phyloP scores from a whole-genome alignment of 2,113 vertebrate genomes.

The Symphodus melops region DNA sequence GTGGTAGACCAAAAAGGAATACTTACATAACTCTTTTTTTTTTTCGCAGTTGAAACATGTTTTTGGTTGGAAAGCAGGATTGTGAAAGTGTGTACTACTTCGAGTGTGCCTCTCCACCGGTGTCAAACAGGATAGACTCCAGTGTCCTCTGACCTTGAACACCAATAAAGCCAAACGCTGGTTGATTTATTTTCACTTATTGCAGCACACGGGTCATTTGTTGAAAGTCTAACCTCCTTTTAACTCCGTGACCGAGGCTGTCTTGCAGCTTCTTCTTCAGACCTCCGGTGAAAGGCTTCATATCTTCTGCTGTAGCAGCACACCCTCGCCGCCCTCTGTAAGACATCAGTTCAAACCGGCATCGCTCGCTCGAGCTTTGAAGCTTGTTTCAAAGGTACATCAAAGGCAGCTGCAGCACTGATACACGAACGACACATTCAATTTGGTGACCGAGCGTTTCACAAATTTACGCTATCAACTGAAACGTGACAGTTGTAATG shows the following conservation, averaged over 20 bases:
- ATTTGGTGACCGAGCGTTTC: conserved; percentile 23
- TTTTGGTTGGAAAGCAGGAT: conserved; percentile 18
- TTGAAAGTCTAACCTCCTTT: conserved; percentile 54
- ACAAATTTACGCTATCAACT: background rate
- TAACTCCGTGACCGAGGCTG: conserved; percentile 50
- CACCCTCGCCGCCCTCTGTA: conserved; percentile 26
- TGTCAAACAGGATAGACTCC: conserved; percentile 10
- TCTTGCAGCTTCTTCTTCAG: conserved; percentile 43
- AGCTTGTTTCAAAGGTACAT: conserved; percentile 75
- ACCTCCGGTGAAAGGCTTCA: conserved; percentile 48
- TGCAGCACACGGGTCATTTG: conserved; percentile 58
- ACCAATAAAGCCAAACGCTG: conserved; percentile 45
- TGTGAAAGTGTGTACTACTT: background rate
- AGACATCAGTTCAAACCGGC: conserved; percentile 62
- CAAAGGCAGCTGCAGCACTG: conserved; percentile 57
- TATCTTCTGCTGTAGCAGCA: conserved; percentile 28
- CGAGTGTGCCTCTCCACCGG: background rate
- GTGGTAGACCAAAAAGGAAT: background rate
- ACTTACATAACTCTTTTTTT: conserved; percentile 23
- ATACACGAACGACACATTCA: conserved; percentile 43
- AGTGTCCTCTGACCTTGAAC: conserved; percentile 49
- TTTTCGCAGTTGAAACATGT: background rate
- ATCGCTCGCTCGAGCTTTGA: conserved; percentile 70
- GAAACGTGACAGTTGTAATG: background rate
- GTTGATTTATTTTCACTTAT: conserved; percentile 54